phyloP scores from a whole-genome alignment of 2,888 invertebrate species.

The Minunthozetes semirufus region DNA sequence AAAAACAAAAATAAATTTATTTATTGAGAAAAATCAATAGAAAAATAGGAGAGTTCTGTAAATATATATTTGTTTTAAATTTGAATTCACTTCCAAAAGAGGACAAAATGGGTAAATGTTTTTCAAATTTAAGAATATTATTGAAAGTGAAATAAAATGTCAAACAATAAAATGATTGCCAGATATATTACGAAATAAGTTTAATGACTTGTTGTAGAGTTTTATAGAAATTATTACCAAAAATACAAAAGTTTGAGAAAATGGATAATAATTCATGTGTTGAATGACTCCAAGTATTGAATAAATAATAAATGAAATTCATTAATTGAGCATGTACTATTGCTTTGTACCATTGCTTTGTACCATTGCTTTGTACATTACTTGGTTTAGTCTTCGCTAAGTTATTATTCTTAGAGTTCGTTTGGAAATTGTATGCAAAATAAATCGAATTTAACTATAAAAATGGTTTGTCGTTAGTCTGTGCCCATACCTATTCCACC shows the following conservation, averaged over 20 bases:
- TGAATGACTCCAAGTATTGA: constrained; percentile 7
- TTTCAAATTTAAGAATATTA: too few relatives aligned
- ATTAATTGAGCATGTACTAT: background rate
- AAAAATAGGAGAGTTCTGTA: too few relatives aligned
- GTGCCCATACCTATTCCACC: constrained; percentile 1
- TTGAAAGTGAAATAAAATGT: too few relatives aligned
- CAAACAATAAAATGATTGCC: too few relatives aligned
- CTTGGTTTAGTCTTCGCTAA: background rate
- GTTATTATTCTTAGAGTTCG: background rate
- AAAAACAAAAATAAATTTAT: too few relatives aligned
- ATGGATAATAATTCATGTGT: background rate
- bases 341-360: too few relatives aligned
- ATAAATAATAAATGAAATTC: background rate
- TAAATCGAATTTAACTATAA: background rate
- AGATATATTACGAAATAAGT: background rate
- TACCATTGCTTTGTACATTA: too few relatives aligned
- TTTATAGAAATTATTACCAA: background rate
- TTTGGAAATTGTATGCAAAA: background rate
- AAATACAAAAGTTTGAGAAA: background rate
- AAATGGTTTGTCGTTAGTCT: background rate
- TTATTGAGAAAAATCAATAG: too few relatives aligned
- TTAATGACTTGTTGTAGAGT: background rate
- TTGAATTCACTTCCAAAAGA: too few relatives aligned
- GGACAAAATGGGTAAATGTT: too few relatives aligned
- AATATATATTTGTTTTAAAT: too few relatives aligned